Conservation (phyloP, 1,140 invertebrate genomes). For the Drosophila tristis region DNA sequence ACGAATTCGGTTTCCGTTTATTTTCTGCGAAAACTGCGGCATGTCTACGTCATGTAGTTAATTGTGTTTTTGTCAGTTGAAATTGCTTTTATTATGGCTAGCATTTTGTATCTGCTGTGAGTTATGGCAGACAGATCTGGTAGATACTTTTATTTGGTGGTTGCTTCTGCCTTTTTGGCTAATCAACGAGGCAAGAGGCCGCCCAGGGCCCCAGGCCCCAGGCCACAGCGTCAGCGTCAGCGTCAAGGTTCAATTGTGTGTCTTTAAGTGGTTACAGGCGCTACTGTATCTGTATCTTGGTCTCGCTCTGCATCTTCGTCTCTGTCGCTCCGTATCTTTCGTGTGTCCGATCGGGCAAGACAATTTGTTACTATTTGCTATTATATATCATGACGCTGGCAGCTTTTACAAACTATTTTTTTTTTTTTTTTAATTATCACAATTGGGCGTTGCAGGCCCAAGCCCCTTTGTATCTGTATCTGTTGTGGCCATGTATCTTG, state of each 20-base stretch:
- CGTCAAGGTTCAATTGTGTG: constrained; percentile 79
- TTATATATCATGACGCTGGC: constrained; percentile 76
- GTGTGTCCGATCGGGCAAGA: constrained; percentile 48
- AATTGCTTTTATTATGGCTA: constrained; percentile 51
- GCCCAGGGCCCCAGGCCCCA: neutral
- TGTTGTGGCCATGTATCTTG: constrained; percentile 4
- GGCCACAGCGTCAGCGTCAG: constrained; percentile 17
- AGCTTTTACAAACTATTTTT: constrained; percentile 29
- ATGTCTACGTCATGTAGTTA: constrained; percentile 57
- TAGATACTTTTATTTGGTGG: constrained; percentile 12
- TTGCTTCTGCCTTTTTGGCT: constrained; percentile 47
- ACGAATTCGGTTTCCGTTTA: constrained; percentile 69
- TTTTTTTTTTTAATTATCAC: constrained; percentile 73
- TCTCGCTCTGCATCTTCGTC: too few species aligned
- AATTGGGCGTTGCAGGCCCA: constrained; percentile 52
- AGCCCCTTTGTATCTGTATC: constrained; percentile 24
- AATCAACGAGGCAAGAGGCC: constrained; percentile 63
- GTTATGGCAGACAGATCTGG: constrained; percentile 31
- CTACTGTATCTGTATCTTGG: constrained; percentile 1
- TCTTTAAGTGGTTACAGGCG: constrained; percentile 28
- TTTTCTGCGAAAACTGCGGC: constrained; percentile 14
- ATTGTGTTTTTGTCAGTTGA: constrained; percentile 74
- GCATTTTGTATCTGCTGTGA: constrained; percentile 43
- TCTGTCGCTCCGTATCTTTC: constrained; percentile 1
- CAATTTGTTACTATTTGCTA: constrained; percentile 81